Percentiles rank a stretch among this genome's conserved stretches.
Evolutionary conservation across 2,113 vertebrate species (phyloP).

Genomic region (Zapornia atra): DNA sequence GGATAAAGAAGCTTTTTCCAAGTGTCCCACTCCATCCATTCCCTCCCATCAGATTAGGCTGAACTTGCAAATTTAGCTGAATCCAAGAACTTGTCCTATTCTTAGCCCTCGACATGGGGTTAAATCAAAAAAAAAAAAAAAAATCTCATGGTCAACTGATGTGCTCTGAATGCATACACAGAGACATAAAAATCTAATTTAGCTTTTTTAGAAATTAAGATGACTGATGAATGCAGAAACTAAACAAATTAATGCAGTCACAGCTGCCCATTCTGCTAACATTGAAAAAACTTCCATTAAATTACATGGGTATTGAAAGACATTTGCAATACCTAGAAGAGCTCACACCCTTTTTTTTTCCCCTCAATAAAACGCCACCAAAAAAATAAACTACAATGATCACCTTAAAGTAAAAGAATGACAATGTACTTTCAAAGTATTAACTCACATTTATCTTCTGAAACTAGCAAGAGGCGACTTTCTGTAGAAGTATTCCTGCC

Average conservation of each 20-base stretch:
- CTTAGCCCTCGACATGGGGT: fast-evolving
- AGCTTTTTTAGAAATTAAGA: neutral
- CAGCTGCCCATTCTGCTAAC: neutral
- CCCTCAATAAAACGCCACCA: neutral
- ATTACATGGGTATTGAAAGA: neutral
- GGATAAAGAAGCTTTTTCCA: neutral
- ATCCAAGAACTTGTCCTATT: neutral
- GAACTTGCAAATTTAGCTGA: neutral
- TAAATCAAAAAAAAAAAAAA: neutral
- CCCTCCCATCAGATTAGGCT: neutral
- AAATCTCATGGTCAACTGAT: neutral
- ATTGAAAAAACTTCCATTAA: neutral
- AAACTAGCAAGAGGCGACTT: slow-evolving; percentile 87
- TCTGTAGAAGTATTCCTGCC: slow-evolving; percentile 73
- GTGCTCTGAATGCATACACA: neutral
- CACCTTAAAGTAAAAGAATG: neutral
- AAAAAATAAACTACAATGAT: neutral
- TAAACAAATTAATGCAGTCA: neutral
- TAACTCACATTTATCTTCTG: slow-evolving; percentile 90
- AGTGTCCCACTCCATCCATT: neutral
- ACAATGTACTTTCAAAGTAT: neutral
- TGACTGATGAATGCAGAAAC: neutral
- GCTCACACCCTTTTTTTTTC: neutral
- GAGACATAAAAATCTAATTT: neutral
- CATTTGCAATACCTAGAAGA: neutral